Base-by-base conservation (phyloP, 2,797 vertebrate genomes). In the Enoplosus armatus region DNA sequence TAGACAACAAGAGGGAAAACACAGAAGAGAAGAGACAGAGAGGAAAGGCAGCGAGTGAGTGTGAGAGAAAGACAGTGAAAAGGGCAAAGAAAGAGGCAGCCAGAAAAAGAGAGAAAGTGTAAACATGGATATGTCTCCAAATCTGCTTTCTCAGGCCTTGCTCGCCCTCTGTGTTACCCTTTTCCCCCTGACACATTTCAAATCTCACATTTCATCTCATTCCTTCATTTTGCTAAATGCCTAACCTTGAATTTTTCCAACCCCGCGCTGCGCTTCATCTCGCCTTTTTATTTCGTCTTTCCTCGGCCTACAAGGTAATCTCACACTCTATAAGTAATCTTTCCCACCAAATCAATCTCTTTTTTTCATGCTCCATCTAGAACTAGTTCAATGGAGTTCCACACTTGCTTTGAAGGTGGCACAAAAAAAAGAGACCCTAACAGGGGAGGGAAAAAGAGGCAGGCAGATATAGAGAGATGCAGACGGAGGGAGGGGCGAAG, bases 321-420 rank as follows among this genome's bases (percentile, higher is more conserved):
- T 94, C 89, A 91, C 94, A 89, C 58, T 59, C 55, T 59, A 18
- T 35, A 65, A 81, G 87, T 35, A 51, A 77, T 85, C 74, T 85
- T 27, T 29, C 69, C 31, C 31, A 16, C 51, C 51, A 80, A 77
- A 84, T 91, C 76, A 77, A 80, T 88, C 66, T 71, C 55, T 72
- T 88, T 72, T 88, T 84, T 79, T 82, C 83, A 70, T 54, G 45
- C 76, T 79, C 53, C 61, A 60, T 78, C 68, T 47, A 75, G 33
- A 75, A 39, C 45, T 80, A 41, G 27, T 61, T 76, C 58, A 85
- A 37, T 48, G 35, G 47, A 73, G 48, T 63, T 77, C 35, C 59
- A 62, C 62, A 2, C 55, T 77, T 35, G 18, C 82, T 87, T 90
- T 88, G 79, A 86, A 86, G 72, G 73, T 65, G 61, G 73, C 53